Evolutionary conservation across 2,888 invertebrate species (phyloP).

Genomic region (Callyntrura sp.): DNA sequence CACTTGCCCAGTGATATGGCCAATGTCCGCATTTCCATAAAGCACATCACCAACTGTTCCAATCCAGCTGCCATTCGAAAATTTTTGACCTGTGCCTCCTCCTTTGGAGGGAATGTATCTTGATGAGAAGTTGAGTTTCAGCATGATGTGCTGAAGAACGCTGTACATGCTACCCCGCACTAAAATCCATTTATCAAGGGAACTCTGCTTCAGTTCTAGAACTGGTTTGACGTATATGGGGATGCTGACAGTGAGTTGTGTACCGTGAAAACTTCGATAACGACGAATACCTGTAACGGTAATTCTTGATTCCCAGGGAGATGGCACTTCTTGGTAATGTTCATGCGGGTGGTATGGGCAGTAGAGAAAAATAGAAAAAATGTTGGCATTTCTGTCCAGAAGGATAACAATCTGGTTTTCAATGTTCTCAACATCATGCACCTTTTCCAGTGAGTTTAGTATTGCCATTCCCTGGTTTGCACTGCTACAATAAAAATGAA

Average conservation of each 20-base stretch:
- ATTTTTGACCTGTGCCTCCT: conserved; percentile 49
- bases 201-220: not conserved
- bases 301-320: not conserved
- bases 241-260: conserved; percentile 47
- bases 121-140: conserved; percentile 65
- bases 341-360: not conserved
- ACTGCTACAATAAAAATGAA: too few species aligned
- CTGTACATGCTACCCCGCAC: not conserved
- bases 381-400: too few species aligned
- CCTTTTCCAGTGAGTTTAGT: too few species aligned
- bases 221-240: not conserved
- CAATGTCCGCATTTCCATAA: conserved; percentile 62
- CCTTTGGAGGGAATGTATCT: conserved; percentile 51
- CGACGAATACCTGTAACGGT: conserved; percentile 59
- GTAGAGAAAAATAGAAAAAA: not conserved
- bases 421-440: too few species aligned
- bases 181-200: not conserved
- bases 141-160: conserved; percentile 29
- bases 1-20: conserved; percentile 42
- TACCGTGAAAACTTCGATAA: conserved; percentile 68
- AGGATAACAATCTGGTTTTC: too few species aligned
- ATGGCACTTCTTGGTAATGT: not conserved
- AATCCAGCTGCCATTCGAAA: conserved; percentile 72
- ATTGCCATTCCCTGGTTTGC: too few species aligned
- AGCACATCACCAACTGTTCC: conserved; percentile 76